A percentile compares a stretch with the other conserved stretches of the same genome.
phyloP scores from a whole-genome alignment of 2,888 invertebrate species.

The Dolichomitus sp. region DNA sequence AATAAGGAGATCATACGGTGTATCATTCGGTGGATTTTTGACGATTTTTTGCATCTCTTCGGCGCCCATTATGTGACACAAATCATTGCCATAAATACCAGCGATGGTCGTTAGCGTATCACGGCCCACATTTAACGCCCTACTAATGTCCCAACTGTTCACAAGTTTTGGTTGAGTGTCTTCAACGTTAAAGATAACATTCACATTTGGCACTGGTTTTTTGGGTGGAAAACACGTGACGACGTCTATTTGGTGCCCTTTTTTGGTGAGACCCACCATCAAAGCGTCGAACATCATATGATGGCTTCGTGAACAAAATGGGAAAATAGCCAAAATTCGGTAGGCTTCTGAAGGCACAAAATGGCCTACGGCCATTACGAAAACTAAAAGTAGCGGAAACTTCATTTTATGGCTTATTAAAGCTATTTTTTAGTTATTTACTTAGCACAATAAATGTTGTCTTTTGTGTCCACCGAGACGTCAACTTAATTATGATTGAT shows the following conservation, averaged over 20 bases:
- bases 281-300: slow-evolving; percentile 85
- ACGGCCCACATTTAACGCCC: slow-evolving; percentile 54
- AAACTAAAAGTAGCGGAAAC: slow-evolving; percentile 1
- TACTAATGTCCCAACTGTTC: slow-evolving; percentile 59
- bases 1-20: slow-evolving; percentile 74
- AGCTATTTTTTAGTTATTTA: too few relatives aligned
- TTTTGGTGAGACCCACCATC: slow-evolving; percentile 76
- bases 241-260: slow-evolving; percentile 85
- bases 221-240: slow-evolving; percentile 71
- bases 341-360: slow-evolving; percentile 48
- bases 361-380: slow-evolving; percentile 3
- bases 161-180: slow-evolving; percentile 52
- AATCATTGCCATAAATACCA: slow-evolving; percentile 63
- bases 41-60: slow-evolving; percentile 71
- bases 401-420: background rate
- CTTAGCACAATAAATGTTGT: too few relatives aligned
- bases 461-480: too few relatives aligned
- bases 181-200: slow-evolving; percentile 65
- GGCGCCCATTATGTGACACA: slow-evolving; percentile 71
- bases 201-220: slow-evolving; percentile 66
- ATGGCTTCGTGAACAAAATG: slow-evolving; percentile 86
- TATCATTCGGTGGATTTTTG: slow-evolving; percentile 73
- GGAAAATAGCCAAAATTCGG: slow-evolving; percentile 82
- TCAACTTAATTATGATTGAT: too few relatives aligned
- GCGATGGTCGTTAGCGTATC: slow-evolving; percentile 60